Evolutionary conservation across 2,113 vertebrate genomes (phyloP).

Genomic region (Xenopus borealis): DNA sequence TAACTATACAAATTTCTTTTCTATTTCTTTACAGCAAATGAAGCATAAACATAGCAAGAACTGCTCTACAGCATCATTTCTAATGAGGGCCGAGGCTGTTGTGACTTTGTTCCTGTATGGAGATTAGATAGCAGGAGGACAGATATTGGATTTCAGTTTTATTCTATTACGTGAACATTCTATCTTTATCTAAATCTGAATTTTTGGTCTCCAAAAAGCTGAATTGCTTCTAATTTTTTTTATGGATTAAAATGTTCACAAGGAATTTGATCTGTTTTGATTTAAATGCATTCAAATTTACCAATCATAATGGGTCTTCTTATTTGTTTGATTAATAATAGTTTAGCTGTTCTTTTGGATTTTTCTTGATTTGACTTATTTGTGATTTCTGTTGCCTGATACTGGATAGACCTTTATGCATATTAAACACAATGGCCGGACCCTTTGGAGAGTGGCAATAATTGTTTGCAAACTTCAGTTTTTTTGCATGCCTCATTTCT

Average conservation of each 20-base stretch:
- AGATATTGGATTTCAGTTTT: slow-evolving; percentile 61
- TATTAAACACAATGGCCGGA: not conserved
- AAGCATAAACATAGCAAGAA: slow-evolving; percentile 56
- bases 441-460: not conserved
- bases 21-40: slow-evolving; percentile 45
- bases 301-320: not conserved
- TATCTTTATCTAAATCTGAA: slow-evolving; percentile 22
- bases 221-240: slow-evolving; percentile 18
- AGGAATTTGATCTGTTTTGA: slow-evolving; percentile 4
- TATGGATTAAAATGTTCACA: not conserved
- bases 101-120: slow-evolving; percentile 36
- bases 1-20: slow-evolving; percentile 10
- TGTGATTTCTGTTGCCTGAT: no score
- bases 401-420: no score
- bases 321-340: slow-evolving; percentile 3
- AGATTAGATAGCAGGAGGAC: slow-evolving; percentile 47
- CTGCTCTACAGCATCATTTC: slow-evolving; percentile 52
- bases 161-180: slow-evolving; percentile 57
- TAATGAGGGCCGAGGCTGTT: slow-evolving; percentile 37
- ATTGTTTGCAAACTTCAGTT: not conserved
- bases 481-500: not conserved
- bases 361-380: not conserved
- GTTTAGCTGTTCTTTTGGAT: not conserved
- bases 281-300: slow-evolving; percentile 7
- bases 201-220: not conserved